phyloP scores from a whole-genome alignment of 2,888 invertebrate species.

The Lamproptera curius region DNA sequence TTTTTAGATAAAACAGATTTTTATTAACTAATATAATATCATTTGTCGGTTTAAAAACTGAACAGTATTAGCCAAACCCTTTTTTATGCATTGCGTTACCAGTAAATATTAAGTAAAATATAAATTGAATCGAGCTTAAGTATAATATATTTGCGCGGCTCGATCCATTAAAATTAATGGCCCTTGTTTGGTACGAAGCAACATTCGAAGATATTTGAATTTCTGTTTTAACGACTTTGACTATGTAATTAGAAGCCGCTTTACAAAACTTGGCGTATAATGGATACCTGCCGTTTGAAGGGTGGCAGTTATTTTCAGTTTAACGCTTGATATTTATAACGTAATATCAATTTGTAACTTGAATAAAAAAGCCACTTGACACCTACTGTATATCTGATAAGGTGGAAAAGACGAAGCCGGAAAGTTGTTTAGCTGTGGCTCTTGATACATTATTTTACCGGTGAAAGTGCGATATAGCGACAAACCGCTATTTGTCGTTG shows the following conservation, averaged over 20 bases:
- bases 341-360: neutral
- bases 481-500: constrained; percentile 74
- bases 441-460: constrained; percentile 60
- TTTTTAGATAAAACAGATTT: too few relatives aligned
- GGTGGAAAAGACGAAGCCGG: constrained; percentile 15
- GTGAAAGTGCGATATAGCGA: constrained; percentile 65
- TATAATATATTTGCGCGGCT: too few relatives aligned
- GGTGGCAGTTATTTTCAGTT: constrained; percentile 1
- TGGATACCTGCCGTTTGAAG: neutral
- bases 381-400: constrained; percentile 14
- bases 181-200: neutral
- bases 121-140: too few relatives aligned
- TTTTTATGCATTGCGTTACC: too few relatives aligned
- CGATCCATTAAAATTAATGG: neutral
- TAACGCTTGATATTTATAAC: constrained; percentile 1
- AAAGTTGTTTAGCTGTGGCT: constrained; percentile 27
- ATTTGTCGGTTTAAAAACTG: too few relatives aligned
- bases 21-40: too few relatives aligned
- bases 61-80: too few relatives aligned
- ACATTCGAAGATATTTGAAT: constrained; percentile 2
- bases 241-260: constrained; percentile 6
- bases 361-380: neutral
- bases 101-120: too few relatives aligned
- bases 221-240: constrained; percentile 2
- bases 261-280: constrained; percentile 1